These are phyloP conservation scores for Cephalopachus bancanus DNA, from an alignment of 2,797 vertebrate genomes.

Conservation along the genomic window DNA sequence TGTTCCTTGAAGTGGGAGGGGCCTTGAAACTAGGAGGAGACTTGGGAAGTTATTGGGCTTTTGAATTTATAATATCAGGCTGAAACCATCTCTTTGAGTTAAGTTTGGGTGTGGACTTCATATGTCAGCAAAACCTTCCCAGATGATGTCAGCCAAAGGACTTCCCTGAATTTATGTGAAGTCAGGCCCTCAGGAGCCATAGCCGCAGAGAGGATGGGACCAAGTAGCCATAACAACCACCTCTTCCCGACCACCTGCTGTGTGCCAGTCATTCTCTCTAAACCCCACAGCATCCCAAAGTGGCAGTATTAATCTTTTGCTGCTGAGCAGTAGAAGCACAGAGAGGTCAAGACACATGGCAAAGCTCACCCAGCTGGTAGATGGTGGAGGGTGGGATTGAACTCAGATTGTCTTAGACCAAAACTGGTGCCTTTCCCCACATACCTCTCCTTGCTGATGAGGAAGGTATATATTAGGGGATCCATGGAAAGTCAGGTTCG, in stretches of 20 bases:
- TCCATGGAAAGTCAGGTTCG: neutral
- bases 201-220: neutral
- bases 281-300: neutral
- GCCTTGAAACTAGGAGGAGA: neutral
- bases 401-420: neutral
- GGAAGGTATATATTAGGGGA: neutral
- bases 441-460: fast-evolving
- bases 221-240: fast-evolving
- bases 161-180: neutral
- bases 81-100: neutral
- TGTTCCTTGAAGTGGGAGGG: neutral
- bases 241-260: neutral
- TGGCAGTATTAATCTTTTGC: neutral
- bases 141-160: neutral
- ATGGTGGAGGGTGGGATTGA: neutral
- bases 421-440: neutral
- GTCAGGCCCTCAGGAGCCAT: neutral
- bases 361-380: neutral
- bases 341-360: neutral
- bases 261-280: neutral
- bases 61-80: neutral
- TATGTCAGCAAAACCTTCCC: neutral
- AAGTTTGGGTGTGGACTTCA: neutral
- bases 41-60: neutral
- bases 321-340: neutral